Base-by-base conservation (phyloP, 2,113 vertebrate species). In the Equus quagga region DNA sequence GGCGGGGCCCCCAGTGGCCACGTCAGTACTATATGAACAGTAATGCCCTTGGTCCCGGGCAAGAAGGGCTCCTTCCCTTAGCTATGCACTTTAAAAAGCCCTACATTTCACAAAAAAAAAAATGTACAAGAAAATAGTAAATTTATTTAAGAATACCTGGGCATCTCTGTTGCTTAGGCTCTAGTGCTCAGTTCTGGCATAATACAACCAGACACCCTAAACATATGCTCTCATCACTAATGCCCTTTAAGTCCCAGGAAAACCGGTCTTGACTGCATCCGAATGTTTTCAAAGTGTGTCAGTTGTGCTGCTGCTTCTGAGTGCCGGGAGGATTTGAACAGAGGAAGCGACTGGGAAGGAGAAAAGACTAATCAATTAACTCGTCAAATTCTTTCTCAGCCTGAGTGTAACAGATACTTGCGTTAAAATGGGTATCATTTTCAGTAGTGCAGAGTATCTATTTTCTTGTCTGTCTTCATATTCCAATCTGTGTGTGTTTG, bases 91-190 rank as follows among this genome's bases (percentile, higher is more conserved):
- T 85, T 65, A 8, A 72, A 90, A 79, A 90, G 8, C 15, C 72
- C 44, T 56, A 72, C 28, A 41, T 96, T 90, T 94, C 80, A 54
- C 69, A 93, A 89, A 54, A 67, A n/a, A n/a, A 75, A 88, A 67
- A 75, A 88, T 58, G 36, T 10, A 33, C 44, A 56, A 60, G 84
- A 76, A 56, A 85, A 24, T 41, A 33, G 33, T 80, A 46, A 56
- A 56, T 73, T 7, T 62, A 41, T 82, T 73, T 89, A 60, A 33
- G 26, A 62, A 76, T 31, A n/a, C 10, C 13, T 70, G 26, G 31
- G 51, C 58, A n/a, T 65, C 75, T 80, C 0, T 73, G 58, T 56
- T 6, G 54, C 56, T 44, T 62, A n/a, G 12, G 60, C 33, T 89
- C 15, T 84, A 79, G 60, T 6, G 5, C 10, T 76, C 24, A 60